A percentile compares a stretch with the other conserved stretches of the same genome.
Evolutionary conservation across 2,888 invertebrate species (phyloP).

Genomic region (Acrobasis repandana): DNA sequence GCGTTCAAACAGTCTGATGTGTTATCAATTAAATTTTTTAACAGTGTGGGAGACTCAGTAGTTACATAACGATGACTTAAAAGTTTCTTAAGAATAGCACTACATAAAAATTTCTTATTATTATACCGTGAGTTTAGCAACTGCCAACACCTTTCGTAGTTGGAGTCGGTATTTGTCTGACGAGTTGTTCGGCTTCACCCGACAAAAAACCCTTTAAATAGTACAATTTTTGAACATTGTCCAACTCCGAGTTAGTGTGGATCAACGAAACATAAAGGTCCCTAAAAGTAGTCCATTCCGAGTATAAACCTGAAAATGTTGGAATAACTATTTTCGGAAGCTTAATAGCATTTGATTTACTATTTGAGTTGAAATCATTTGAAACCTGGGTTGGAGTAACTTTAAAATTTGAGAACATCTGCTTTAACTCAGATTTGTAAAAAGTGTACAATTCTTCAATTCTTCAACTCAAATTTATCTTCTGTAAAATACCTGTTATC

Average conservation of each 20-base stretch:
- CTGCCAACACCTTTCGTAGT: no score
- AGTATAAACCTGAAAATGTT: background rate
- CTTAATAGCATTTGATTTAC: background rate
- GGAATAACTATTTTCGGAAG: slow-evolving; percentile 1
- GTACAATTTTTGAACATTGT: background rate
- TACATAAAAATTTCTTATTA: no score
- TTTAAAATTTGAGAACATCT: background rate
- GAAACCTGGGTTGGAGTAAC: background rate
- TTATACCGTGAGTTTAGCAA: no score
- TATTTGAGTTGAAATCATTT: background rate
- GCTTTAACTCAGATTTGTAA: background rate
- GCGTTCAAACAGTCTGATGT: no score
- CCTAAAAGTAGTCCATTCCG: background rate
- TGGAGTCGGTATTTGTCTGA: background rate
- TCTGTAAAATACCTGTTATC: background rate
- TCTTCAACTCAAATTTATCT: background rate
- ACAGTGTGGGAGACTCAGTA: no score
- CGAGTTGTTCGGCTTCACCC: background rate
- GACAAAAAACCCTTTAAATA: background rate
- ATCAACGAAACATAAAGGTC: background rate
- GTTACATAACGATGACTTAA: no score
- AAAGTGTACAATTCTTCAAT: background rate
- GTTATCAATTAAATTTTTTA: no score
- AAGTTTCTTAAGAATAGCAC: background rate
- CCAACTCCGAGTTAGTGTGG: background rate